Conservation (phyloP, 2,113 vertebrate species). For the Bufo bufo region DNA sequence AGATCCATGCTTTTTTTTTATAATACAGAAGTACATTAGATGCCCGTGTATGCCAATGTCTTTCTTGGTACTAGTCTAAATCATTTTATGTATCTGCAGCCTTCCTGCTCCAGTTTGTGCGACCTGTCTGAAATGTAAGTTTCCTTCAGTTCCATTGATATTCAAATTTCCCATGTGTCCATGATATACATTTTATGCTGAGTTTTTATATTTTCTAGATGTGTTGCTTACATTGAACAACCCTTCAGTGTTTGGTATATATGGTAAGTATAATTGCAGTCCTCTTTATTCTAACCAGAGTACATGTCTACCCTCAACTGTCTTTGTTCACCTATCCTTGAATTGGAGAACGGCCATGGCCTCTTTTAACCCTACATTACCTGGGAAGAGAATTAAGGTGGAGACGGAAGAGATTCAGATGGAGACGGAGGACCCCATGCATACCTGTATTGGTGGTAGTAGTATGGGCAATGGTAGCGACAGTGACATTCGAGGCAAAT, state of each 20-base stretch:
- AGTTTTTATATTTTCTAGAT: constrained; percentile 64
- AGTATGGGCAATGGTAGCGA: too few species aligned
- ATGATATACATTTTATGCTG: accelerated
- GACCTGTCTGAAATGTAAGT: constrained; percentile 48
- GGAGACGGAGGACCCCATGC: too few species aligned
- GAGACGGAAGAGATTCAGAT: too few species aligned
- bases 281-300: background rate
- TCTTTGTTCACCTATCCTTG: background rate
- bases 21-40: background rate
- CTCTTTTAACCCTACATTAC: too few species aligned
- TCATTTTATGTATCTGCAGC: constrained; percentile 42
- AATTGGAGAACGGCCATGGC: background rate
- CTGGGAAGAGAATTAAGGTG: too few species aligned
- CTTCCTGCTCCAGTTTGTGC: constrained; percentile 22
- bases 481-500: too few species aligned
- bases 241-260: constrained; percentile 67
- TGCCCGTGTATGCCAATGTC: background rate
- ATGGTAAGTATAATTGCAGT: constrained; percentile 69
- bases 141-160: background rate
- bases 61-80: background rate
- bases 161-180: background rate
- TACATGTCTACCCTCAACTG: background rate
- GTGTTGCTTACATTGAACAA: constrained; percentile 51
- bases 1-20: too few species aligned
- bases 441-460: too few species aligned